Evolutionary conservation across 2,797 vertebrate genomes (phyloP).

Genomic region (Mus minutoides): DNA sequence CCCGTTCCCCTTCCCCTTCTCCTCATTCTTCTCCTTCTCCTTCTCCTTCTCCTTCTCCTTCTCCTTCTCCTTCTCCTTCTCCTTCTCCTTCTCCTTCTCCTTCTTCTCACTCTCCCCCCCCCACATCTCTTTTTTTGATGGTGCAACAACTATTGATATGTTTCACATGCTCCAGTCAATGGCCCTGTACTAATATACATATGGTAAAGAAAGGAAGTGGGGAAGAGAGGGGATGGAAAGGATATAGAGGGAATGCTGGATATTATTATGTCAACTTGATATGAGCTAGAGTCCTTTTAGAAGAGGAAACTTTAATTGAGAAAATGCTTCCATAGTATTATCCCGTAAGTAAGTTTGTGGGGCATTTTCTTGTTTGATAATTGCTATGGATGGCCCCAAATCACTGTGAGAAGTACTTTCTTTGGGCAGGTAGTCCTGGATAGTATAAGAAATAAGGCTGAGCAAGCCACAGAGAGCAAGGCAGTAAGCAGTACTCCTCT

Average conservation of each 20-base stretch:
- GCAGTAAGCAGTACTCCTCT: neutral
- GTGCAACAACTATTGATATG: neutral
- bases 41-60: neutral
- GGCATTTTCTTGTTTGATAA: neutral
- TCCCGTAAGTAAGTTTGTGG: neutral
- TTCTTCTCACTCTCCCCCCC: neutral
- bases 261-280: neutral
- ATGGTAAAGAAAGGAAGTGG: neutral
- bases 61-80: neutral
- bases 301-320: neutral
- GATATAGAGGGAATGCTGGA: neutral
- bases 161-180: neutral
- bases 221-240: neutral
- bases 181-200: neutral
- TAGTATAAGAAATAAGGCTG: neutral
- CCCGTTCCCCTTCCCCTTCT: neutral
- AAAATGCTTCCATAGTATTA: neutral
- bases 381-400: neutral
- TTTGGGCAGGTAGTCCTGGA: neutral
- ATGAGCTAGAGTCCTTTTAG: neutral
- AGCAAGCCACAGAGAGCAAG: neutral
- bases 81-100: neutral
- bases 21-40: neutral
- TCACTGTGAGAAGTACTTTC: neutral
- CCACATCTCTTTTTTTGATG: neutral